phyloP scores from a whole-genome alignment of 2,797 vertebrate species.

The Pogoniulus pusillus region DNA sequence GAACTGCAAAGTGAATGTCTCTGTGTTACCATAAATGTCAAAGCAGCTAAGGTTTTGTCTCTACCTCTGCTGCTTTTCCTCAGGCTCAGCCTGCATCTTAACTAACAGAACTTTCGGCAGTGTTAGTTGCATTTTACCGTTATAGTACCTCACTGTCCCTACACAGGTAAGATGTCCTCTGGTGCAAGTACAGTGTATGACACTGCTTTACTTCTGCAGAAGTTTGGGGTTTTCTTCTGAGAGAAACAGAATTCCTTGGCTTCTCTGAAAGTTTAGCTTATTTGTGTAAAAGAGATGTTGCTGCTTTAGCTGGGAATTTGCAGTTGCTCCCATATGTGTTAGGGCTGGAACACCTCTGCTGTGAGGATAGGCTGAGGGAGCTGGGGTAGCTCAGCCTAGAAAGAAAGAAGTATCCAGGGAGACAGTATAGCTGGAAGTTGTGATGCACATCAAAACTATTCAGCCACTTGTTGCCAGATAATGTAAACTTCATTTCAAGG shows the following conservation, averaged over 20 bases:
- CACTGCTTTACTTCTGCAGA: neutral
- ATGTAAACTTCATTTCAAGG: neutral
- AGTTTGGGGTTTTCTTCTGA: neutral
- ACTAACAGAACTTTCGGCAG: neutral
- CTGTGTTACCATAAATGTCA: neutral
- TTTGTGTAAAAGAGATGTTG: neutral
- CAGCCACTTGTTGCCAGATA: neutral
- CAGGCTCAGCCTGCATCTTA: neutral
- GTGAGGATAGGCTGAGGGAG: neutral
- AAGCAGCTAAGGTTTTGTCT: neutral
- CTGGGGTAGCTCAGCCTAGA: no score
- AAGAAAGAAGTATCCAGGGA: no score
- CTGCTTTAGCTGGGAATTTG: neutral
- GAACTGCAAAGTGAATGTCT: neutral
- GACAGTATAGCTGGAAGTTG: neutral
- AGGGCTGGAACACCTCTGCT: neutral
- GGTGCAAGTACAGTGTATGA: neutral
- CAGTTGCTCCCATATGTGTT: neutral
- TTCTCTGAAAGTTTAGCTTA: neutral
- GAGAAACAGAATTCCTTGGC: neutral
- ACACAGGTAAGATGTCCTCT: neutral
- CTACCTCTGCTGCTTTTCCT: neutral
- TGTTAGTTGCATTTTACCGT: neutral
- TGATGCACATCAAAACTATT: neutral
- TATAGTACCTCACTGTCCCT: neutral